Evolutionary conservation across 2,113 vertebrate genomes (phyloP), one percentile per base, ranked within the genome.

Genomic region (Silurus glanis): DNA sequence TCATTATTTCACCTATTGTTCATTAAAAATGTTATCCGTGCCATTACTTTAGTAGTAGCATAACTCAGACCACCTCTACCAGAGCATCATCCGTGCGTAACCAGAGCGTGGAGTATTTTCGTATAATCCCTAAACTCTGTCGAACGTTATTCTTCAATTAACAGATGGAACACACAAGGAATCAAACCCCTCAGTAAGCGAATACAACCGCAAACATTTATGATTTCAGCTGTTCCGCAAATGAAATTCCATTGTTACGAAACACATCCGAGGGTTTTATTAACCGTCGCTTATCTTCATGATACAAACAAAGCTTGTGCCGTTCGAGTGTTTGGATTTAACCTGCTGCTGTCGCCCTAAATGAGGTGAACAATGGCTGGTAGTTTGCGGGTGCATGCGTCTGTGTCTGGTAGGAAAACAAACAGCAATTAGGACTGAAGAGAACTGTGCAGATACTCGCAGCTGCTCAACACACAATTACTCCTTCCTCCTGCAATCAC

Each of bases 401-500:
- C 25, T 85, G 74, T 82, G 37, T 87, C 75, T 87, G 83, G 53
- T 80, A 83, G 69, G 83, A 83, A 81, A 76, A 87, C 86, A 87
- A 87, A 85, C 80, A 66, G 83, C 17, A 82, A 87, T 85, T 85
- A 80, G 83, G 81, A 64, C 61, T 45, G 83, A 80, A 89, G 76
- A 84, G 58, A 89, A 61, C 51, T 56, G 47, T 3, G 8, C 23
- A 83, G 72, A 85, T 80, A 49, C 67, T 17, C 61, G 16, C 89
- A 87, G 86, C 89, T 89, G 86, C 83, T 56, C 75, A 81, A 78
- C 64, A 86, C 80, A 88, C 61, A 81, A 87, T 89, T 83, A 86
- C 80, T 75, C 81, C 47, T 56, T 83, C 86, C 84, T 83, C 74
- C 75, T 84, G 67, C 76, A 89, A 89, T 88, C 86, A 87, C 72